phyloP scores from a whole-genome alignment of 2,797 vertebrate species.

The Gallinago nigripennis region DNA sequence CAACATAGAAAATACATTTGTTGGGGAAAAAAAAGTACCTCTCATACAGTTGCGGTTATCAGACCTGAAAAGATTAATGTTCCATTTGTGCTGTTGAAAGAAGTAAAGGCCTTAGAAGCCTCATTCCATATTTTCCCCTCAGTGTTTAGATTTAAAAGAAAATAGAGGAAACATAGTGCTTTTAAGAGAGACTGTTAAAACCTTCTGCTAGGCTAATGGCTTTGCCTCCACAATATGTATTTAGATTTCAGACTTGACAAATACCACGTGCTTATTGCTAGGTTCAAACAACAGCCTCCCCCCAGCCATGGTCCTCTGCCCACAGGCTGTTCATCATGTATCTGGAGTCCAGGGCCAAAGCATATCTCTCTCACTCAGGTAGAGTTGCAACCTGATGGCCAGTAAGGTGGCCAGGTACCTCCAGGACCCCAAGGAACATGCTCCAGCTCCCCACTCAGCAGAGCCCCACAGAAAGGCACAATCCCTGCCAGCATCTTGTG shows the following conservation, averaged over 20 bases:
- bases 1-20: not conserved
- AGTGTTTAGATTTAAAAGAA: not conserved
- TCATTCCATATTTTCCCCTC: not conserved
- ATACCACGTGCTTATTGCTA: fast-evolving
- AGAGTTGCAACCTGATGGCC: not conserved
- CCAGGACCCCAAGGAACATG: not conserved
- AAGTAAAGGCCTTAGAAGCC: not conserved
- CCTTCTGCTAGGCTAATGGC: not conserved
- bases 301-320: not conserved
- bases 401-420: not conserved
- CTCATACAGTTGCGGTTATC: not conserved
- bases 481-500: not conserved
- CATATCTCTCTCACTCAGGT: not conserved
- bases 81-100: not conserved
- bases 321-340: fast-evolving
- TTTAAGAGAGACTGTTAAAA: not conserved
- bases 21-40: fast-evolving
- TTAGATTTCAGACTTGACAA: not conserved
- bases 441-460: not conserved
- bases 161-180: not conserved
- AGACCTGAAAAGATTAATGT: not conserved
- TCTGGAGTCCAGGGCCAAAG: not conserved
- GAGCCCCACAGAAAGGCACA: not conserved
- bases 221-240: not conserved
- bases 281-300: fast-evolving